Base-by-base conservation (phyloP, 1,140 invertebrate genomes). In the Hylyphantes graminicola region DNA sequence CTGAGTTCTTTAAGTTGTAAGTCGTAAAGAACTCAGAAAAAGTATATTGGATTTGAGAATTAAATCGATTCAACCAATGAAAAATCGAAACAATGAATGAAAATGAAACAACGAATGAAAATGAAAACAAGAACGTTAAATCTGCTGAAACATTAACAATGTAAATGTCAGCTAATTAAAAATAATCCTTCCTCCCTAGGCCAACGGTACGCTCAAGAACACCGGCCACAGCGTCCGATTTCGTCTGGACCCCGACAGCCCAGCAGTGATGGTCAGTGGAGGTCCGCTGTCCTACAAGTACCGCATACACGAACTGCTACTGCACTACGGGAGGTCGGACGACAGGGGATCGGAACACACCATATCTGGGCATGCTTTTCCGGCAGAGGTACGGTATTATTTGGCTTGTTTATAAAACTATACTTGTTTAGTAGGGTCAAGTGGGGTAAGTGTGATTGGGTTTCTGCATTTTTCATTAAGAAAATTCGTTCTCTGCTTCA, bases 251-350 rank as follows among this genome's bases (percentile, higher is more conserved):
- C 51, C 57, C 9, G 15, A 59, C 1, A 85, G 86, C 50, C 68
- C 85, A 12, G 19, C 94, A 86, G 94, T 97, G 35, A 97, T 96
- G 90, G 96, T 99, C 86, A 96, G 94, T 13, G 96, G 96, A 15
- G 97, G 97, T 0, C 97, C 97, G 0, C 92, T 98, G n/a, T 96
- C 96, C 15, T 99, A 99, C 90, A 92, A 94, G 64, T 98, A 97
- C 89, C 82, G 95, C 96, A 86, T 91, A 51, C 94, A 97, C 88
- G 95, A 97, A 89, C 95, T 98, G 87, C 96, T 97, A 89, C 95
- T 98, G 88, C 97, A 98, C 90, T 98, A 97, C 89, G 97, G 97
- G 48, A 93, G 93, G 78, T 94, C 94, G 65, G 94, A 97, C 88
- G 93, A 93, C 87, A 92, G 93, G 85, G 97, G 97, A 9, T 98